Evolutionary conservation across 2,888 invertebrate genomes (phyloP).

Genomic region (Meta bourneti): DNA sequence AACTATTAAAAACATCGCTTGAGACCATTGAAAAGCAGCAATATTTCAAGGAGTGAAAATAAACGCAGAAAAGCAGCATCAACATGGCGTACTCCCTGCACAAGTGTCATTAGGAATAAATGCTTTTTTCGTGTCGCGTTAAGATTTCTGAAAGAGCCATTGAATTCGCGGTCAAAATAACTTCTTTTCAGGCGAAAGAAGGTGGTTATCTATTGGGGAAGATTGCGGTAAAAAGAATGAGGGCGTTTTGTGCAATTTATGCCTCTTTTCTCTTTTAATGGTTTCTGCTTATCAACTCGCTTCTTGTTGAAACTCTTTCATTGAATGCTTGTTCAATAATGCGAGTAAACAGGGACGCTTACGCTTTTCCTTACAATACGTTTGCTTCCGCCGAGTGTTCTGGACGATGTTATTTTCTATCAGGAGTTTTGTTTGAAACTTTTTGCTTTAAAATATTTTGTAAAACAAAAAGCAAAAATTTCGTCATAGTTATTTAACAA

Average conservation of each 20-base stretch:
- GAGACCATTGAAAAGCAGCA: not conserved
- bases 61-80: not conserved
- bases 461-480: too few species aligned
- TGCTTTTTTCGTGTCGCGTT: conserved; percentile 15
- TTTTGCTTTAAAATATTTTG: not conserved
- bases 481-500: too few species aligned
- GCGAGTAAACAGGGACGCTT: not conserved
- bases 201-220: not conserved
- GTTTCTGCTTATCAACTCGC: not conserved
- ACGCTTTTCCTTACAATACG: not conserved
- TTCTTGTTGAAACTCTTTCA: conserved; percentile 19
- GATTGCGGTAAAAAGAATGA: conserved; percentile 8
- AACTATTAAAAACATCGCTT: not conserved
- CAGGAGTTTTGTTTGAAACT: not conserved
- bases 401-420: too few species aligned
- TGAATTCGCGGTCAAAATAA: conserved; percentile 53
- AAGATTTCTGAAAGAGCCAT: conserved; percentile 24
- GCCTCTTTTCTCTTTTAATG: not conserved
- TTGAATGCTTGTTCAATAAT: conserved; percentile 1
- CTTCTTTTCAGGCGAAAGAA: conserved; percentile 30
- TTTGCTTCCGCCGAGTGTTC: not conserved
- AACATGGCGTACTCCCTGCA: not conserved
- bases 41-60: not conserved
- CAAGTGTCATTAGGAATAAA: conserved; percentile 37
- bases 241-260: conserved; percentile 21